Evolutionary conservation across 2,797 vertebrate genomes (phyloP).

Genomic region (Gadopsis marmoratus): DNA sequence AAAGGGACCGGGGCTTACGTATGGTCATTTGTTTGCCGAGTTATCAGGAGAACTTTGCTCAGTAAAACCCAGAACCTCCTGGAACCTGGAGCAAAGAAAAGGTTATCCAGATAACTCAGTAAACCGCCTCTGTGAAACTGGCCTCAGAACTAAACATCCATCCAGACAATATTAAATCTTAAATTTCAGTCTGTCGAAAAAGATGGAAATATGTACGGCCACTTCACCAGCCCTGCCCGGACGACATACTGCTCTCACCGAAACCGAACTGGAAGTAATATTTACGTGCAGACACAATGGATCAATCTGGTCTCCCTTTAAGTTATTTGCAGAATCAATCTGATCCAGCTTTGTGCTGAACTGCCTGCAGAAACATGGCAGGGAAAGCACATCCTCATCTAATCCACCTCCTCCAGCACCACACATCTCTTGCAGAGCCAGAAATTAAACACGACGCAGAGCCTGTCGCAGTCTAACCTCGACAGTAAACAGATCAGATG

Average conservation of each 20-base stretch:
- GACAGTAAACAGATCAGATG: constrained; percentile 76
- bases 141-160: neutral
- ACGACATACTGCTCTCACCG: constrained; percentile 3
- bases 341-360: constrained; percentile 45
- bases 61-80: neutral
- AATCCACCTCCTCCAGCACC: constrained; percentile 55
- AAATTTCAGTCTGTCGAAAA: neutral
- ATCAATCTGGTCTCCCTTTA: constrained; percentile 32
- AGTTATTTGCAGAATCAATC: constrained; percentile 56
- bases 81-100: neutral
- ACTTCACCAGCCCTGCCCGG: constrained; percentile 6
- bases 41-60: neutral
- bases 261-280: constrained; percentile 31
- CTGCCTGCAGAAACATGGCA: constrained; percentile 47
- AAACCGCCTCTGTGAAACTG: neutral
- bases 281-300: constrained; percentile 23
- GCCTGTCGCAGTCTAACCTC: constrained; percentile 53
- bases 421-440: constrained; percentile 53
- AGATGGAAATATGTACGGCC: constrained; percentile 17
- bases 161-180: neutral
- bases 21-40: neutral
- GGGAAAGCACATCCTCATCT: constrained; percentile 57
- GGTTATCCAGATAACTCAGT: neutral
- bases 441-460: constrained; percentile 64
- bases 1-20: too few relatives aligned